A percentile compares a stretch with the other conserved stretches of the same genome.
These are phyloP conservation scores for Eurois occulta DNA, from an alignment of 2,888 invertebrate species.

Conservation along the genomic window DNA sequence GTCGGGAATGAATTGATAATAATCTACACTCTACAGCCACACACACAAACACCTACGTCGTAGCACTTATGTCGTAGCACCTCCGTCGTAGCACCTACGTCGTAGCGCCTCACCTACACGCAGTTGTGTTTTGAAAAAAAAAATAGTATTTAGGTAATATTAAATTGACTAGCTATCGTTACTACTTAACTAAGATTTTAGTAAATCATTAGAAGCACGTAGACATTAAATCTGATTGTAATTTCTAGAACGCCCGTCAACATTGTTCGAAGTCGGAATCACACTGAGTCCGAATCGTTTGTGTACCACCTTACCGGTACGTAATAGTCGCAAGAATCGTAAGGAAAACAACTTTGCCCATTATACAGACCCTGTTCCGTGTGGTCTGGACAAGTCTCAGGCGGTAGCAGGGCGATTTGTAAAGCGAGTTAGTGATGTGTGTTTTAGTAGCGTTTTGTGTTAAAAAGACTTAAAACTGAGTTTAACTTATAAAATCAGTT, in stretches of 20 bases:
- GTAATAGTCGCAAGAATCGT: constrained; percentile 74
- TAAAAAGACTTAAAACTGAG: background rate
- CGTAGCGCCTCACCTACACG: background rate
- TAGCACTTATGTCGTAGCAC: background rate
- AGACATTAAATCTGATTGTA: background rate
- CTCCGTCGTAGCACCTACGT: background rate
- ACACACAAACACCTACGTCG: background rate
- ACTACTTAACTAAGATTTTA: background rate
- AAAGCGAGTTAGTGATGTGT: background rate
- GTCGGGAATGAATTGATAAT: background rate
- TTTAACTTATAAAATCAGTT: no score
- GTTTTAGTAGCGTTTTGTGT: no score
- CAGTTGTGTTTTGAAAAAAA: background rate
- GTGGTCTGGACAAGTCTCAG: constrained; percentile 33
- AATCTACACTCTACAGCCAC: background rate
- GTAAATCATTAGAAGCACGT: background rate
- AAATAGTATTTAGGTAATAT: no score
- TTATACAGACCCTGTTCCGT: constrained; percentile 70
- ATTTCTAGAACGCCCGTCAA: constrained; percentile 48
- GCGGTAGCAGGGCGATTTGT: constrained; percentile 47
- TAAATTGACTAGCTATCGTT: background rate
- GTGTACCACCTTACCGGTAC: constrained; percentile 72
- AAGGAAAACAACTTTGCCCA: constrained; percentile 79
- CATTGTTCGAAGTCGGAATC: constrained; percentile 39
- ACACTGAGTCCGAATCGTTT: constrained; percentile 67